Evolutionary conservation across 2,888 invertebrate species (phyloP).

Genomic region (Odontocolon sp.): DNA sequence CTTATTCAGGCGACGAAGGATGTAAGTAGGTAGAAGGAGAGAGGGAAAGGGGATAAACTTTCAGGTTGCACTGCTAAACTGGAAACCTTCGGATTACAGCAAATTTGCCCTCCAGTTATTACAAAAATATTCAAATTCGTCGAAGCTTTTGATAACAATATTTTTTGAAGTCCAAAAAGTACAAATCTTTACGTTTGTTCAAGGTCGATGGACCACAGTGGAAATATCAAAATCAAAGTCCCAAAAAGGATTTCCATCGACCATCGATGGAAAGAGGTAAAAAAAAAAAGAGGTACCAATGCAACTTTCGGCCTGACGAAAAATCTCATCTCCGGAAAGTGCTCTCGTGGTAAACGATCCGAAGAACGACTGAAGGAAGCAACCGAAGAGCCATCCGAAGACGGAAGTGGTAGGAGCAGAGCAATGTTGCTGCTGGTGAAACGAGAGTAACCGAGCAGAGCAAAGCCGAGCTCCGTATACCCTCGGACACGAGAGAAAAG

Average conservation of each 20-base stretch:
- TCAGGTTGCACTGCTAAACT: not conserved
- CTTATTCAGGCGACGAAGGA: no score
- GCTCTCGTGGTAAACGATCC: conserved; percentile 52
- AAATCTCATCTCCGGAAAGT: conserved; percentile 67
- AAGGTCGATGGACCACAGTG: no score
- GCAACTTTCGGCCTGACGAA: conserved; percentile 35
- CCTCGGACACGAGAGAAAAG: conserved; percentile 44
- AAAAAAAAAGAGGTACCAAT: conserved; percentile 13
- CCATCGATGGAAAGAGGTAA: not conserved
- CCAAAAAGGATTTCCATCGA: conserved; percentile 42
- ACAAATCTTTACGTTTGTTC: no score
- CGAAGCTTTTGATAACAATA: no score
- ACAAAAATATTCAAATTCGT: conserved; percentile 29
- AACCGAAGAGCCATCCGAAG: not conserved
- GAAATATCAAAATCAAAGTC: not conserved
- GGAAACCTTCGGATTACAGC: no score
- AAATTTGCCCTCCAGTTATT: conserved; percentile 17
- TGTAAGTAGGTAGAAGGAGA: no score
- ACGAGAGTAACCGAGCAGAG: conserved; percentile 30
- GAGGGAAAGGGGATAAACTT: not conserved
- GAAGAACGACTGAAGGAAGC: conserved; percentile 46
- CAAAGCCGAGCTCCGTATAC: conserved; percentile 5
- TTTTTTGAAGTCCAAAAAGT: no score
- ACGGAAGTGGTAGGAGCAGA: conserved; percentile 5
- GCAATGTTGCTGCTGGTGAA: conserved; percentile 17